These are phyloP conservation scores for Eulithis testata DNA, from an alignment of 2,888 invertebrate genomes.

Conservation along the genomic window DNA sequence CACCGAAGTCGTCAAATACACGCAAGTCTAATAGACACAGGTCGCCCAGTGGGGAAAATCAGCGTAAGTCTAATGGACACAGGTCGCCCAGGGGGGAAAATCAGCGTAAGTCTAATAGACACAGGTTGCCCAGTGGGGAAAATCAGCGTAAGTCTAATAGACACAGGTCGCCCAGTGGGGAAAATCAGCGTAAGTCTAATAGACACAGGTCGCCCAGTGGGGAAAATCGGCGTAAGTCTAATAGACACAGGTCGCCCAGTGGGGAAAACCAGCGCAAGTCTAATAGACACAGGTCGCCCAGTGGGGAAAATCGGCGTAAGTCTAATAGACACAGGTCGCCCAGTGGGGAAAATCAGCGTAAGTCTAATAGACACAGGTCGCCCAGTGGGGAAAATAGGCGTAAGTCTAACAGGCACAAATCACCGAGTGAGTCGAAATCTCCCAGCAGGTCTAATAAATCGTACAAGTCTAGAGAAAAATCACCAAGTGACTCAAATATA, in stretches of 20 bases:
- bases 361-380: neutral
- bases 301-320: too few relatives aligned
- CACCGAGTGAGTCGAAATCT: neutral
- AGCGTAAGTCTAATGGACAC: neutral
- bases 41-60: too few relatives aligned
- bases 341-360: neutral
- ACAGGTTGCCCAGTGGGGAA: neutral
- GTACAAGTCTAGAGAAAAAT: neutral
- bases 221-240: slow-evolving; percentile 1
- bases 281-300: too few relatives aligned
- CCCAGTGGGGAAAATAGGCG: neutral
- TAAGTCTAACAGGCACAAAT: neutral
- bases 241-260: too few relatives aligned
- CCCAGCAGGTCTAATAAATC: neutral
- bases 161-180: neutral
- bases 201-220: neutral
- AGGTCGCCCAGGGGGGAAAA: too few relatives aligned
- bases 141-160: neutral
- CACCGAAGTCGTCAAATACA: neutral
- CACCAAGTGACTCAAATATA: neutral
- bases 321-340: too few relatives aligned
- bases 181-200: neutral
- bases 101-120: too few relatives aligned
- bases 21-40: neutral
- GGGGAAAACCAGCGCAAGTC: neutral